Conservation (phyloP, 2,797 vertebrate species). For the Sebastiscus tertius region DNA sequence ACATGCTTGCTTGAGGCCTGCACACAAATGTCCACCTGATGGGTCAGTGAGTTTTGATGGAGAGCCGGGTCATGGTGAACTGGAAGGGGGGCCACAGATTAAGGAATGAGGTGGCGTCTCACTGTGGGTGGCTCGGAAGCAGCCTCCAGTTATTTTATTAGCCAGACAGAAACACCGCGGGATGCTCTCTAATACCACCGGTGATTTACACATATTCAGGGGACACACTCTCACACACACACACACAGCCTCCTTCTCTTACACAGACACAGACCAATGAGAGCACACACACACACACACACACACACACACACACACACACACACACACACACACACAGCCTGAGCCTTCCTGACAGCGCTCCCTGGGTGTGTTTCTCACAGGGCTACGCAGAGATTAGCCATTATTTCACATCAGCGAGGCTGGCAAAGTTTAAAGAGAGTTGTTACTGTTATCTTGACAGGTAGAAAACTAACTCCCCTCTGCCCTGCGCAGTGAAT, state of each 20-base stretch:
- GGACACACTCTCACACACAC: not conserved
- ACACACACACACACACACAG: not conserved
- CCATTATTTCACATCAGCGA: conserved; percentile 61
- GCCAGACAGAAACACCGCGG: conserved; percentile 60
- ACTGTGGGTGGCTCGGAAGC: conserved; percentile 37
- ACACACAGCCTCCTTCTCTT: conserved; percentile 9
- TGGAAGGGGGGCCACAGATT: conserved; percentile 37
- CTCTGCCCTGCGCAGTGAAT: not conserved
- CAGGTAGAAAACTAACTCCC: conserved; percentile 7
- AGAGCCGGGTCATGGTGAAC: conserved; percentile 40
- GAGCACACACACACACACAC: not conserved
- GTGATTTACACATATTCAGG: conserved; percentile 56
- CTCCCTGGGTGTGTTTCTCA: conserved; percentile 40
- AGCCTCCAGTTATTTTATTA: conserved; percentile 71
- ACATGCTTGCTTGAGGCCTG: not conserved
- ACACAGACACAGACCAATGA: conserved; percentile 6
- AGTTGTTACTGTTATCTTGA: conserved; percentile 40
- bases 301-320: not conserved
- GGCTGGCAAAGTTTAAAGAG: conserved; percentile 45
- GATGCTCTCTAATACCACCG: conserved; percentile 53
- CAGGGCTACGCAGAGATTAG: conserved; percentile 41
- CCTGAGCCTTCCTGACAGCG: conserved; percentile 26
- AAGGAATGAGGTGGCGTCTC: conserved; percentile 47
- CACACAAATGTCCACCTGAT: conserved; percentile 22
- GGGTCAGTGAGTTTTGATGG: conserved; percentile 58